Evolutionary conservation across 1,140 invertebrate genomes (phyloP).

Genomic region (Lepidostoma basale): DNA sequence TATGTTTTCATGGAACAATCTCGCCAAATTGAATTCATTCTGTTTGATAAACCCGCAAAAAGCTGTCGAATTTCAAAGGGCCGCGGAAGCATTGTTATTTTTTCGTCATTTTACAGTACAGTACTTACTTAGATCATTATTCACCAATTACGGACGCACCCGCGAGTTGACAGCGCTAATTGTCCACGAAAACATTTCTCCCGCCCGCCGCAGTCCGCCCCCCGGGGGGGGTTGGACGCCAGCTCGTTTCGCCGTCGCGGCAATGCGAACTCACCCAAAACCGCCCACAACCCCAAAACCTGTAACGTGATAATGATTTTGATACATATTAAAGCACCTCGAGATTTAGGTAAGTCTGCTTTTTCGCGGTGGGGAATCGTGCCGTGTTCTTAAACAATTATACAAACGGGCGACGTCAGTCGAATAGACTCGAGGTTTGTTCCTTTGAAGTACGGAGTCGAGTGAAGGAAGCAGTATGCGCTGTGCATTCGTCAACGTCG

Average conservation of each 20-base stretch:
- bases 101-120: not conserved
- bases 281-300: not conserved
- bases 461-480: too few relatives aligned
- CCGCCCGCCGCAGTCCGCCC: not conserved
- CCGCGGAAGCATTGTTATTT: not conserved
- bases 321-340: not conserved
- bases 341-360: not conserved
- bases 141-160: slow-evolving; percentile 11
- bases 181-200: slow-evolving; percentile 15
- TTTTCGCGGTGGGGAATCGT: not conserved
- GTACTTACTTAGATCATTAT: not conserved
- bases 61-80: too few relatives aligned
- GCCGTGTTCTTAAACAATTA: not conserved
- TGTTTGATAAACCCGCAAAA: too few relatives aligned
- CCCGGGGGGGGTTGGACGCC: not conserved
- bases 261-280: not conserved
- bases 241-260: not conserved
- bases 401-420: too few relatives aligned
- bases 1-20: not conserved
- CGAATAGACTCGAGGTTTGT: too few relatives aligned
- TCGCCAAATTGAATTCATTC: too few relatives aligned
- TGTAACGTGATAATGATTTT: too few relatives aligned
- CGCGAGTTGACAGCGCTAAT: slow-evolving; percentile 15
- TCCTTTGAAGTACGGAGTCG: too few relatives aligned
- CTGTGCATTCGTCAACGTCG: too few relatives aligned